These are phyloP conservation scores for Buphagus erythrorhynchus DNA, from an alignment of 2,797 vertebrate genomes.

Conservation along the genomic window DNA sequence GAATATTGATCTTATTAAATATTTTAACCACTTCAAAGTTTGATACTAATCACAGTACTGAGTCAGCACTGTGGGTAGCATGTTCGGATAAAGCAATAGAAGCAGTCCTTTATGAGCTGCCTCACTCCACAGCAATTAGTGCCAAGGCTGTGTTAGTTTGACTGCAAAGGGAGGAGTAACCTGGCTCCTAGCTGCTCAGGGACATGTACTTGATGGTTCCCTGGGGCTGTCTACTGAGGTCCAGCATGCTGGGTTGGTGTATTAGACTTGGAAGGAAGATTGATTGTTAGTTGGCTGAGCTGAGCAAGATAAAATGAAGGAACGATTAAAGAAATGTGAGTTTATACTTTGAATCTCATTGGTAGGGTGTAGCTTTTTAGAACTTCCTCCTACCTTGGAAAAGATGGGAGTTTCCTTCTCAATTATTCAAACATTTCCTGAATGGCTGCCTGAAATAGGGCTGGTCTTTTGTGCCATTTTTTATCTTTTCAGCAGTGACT, in stretches of 20 bases:
- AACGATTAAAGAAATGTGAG: slow-evolving; percentile 7
- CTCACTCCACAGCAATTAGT: background rate
- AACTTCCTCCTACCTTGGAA: slow-evolving; percentile 12
- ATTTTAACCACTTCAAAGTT: background rate
- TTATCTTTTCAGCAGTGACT: background rate
- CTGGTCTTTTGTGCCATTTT: background rate
- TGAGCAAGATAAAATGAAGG: slow-evolving; percentile 2
- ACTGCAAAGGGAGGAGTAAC: background rate
- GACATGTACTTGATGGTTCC: background rate
- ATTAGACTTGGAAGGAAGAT: background rate
- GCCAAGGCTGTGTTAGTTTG: background rate
- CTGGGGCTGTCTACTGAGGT: background rate
- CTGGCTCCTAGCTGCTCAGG: background rate
- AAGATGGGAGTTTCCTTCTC: slow-evolving; percentile 32
- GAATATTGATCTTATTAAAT: background rate
- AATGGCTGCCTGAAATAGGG: slow-evolving; percentile 1
- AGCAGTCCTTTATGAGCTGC: background rate
- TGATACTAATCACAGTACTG: background rate
- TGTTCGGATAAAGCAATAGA: accelerated
- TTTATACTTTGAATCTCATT: slow-evolving; percentile 23
- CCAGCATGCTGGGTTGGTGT: background rate
- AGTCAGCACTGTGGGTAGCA: background rate
- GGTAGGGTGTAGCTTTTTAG: slow-evolving; percentile 30
- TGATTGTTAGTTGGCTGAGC: background rate
- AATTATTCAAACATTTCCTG: slow-evolving; percentile 35